Conservation (phyloP, 2,888 invertebrate genomes). For the Uloborus plumipes region DNA sequence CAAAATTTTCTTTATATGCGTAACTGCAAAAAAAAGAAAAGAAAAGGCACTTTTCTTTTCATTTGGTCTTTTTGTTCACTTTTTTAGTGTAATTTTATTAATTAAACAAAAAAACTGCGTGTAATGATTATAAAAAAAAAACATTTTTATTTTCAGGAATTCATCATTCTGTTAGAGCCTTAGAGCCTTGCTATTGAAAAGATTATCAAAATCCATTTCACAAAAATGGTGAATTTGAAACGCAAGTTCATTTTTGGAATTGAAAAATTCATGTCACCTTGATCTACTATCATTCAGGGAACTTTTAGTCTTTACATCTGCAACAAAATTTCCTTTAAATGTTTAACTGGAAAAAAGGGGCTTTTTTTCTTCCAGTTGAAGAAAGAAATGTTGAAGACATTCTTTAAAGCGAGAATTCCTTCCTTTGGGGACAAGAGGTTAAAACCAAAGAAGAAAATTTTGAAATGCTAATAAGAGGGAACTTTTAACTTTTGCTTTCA, state of each 20-base stretch:
- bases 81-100: too few species aligned
- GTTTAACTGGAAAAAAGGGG: constrained; percentile 26
- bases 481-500: constrained; percentile 39
- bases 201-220: neutral
- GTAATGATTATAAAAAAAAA: too few species aligned
- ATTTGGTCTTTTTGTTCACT: too few species aligned
- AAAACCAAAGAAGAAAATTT: constrained; percentile 30
- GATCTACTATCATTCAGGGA: constrained; percentile 4
- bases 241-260: constrained; percentile 9
- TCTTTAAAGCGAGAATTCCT: constrained; percentile 28
- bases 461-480: constrained; percentile 52
- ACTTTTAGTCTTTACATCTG: constrained; percentile 22
- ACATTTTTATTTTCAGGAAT: too few species aligned
- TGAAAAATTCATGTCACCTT: constrained; percentile 20
- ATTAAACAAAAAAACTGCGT: too few species aligned
- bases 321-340: constrained; percentile 49
- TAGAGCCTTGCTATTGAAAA: too few species aligned
- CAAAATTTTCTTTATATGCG: too few species aligned
- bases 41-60: too few species aligned
- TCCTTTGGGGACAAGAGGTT: constrained; percentile 38
- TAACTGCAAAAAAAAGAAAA: too few species aligned
- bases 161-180: too few species aligned
- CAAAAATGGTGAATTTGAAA: constrained; percentile 9
- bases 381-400: constrained; percentile 7
- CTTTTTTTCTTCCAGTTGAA: constrained; percentile 23